phyloP scores from a whole-genome alignment of 2,113 vertebrate genomes.

The Heloderma charlesbogerti region DNA sequence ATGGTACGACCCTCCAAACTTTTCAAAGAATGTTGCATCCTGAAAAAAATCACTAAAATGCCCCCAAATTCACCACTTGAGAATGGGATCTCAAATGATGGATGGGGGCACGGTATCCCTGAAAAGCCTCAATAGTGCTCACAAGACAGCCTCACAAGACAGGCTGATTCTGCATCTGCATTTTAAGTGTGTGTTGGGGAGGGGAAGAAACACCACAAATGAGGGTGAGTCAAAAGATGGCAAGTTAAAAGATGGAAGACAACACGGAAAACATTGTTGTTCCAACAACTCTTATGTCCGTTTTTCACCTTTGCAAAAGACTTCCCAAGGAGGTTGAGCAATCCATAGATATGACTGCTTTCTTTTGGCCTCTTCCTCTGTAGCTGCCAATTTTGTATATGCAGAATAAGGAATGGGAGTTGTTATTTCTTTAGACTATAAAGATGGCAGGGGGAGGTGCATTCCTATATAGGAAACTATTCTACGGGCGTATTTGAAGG shows the following conservation, averaged over 20 bases:
- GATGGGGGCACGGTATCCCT: not conserved
- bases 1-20: not conserved
- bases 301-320: not conserved
- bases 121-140: not conserved
- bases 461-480: not conserved
- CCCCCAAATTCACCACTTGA: not conserved
- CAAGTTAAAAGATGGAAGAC: not conserved
- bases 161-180: not conserved
- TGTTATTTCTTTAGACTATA: not conserved
- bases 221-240: too few species aligned
- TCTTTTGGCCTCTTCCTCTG: not conserved
- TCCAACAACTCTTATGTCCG: not conserved
- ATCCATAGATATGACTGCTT: not conserved
- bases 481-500: not conserved
- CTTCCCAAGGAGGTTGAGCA: not conserved
- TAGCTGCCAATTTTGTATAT: not conserved
- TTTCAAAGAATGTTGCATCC: not conserved
- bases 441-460: accelerated
- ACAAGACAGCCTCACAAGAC: not conserved
- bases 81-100: not conserved
- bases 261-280: not conserved
- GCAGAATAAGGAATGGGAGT: not conserved
- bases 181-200: not conserved
- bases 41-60: not conserved
- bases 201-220: too few species aligned